phyloP scores from a whole-genome alignment of 2,888 invertebrate genomes.

The Xylophagus ater region DNA sequence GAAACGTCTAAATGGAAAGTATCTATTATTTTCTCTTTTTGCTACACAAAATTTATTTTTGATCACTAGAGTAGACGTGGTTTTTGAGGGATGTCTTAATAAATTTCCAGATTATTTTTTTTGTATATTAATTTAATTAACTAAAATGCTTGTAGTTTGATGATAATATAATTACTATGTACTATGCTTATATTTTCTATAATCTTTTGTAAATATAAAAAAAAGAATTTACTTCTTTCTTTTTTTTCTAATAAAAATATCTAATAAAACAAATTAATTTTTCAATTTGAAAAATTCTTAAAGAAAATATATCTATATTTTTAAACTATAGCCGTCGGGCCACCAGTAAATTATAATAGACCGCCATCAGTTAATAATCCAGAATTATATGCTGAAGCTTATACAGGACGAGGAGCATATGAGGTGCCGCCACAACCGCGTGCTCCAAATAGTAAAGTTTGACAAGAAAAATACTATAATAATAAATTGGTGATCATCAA shows the following conservation, averaged over 20 bases:
- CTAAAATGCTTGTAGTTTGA: too few relatives aligned
- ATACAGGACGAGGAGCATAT: conserved; percentile 37
- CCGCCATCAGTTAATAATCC: conserved; percentile 34
- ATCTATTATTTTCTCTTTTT: too few relatives aligned
- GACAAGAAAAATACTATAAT: conserved; percentile 34
- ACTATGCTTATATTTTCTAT: too few relatives aligned
- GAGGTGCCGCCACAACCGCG: conserved; percentile 27
- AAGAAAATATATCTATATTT: background rate
- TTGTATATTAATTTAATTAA: too few relatives aligned
- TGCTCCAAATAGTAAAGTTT: conserved; percentile 33
- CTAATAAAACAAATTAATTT: conserved; percentile 6
- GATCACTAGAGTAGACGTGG: too few relatives aligned
- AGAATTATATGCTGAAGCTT: conserved; percentile 36
- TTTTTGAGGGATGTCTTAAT: too few relatives aligned
- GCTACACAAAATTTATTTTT: too few relatives aligned
- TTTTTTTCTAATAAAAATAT: background rate
- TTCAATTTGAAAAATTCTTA: conserved; percentile 3
- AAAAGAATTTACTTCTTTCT: background rate
- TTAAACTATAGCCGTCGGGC: conserved; percentile 33
- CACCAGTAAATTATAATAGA: conserved; percentile 40
- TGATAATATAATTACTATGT: too few relatives aligned
- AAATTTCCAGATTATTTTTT: too few relatives aligned
- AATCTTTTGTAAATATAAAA: background rate
- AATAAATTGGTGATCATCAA: too few relatives aligned
- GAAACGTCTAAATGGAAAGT: too few relatives aligned